Evolutionary conservation across 2,888 invertebrate species (phyloP), one percentile per base, ranked within the genome.

Genomic region (Drosophila macrothrix): DNA sequence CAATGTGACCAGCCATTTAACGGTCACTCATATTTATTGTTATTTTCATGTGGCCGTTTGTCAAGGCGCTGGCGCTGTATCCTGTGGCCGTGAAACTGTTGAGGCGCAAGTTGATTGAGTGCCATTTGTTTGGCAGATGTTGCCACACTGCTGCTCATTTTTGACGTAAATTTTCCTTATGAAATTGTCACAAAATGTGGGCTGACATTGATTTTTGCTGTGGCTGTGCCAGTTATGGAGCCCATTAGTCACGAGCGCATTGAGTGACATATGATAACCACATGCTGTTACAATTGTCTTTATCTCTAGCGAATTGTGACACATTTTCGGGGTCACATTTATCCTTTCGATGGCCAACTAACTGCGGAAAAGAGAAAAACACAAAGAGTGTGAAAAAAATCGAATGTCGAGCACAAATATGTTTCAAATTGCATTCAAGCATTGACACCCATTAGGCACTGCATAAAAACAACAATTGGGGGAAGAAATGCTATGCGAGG

Each of bases 361-460:
- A 35, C 43, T 53, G 46, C 19, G 29, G 25, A 78, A 54, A 64
- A 39, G 28, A 62, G 22, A 29, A 74, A 54, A 59, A 31, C 39
- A 56, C 49, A 55, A 54, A 39, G 22, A 52, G 9, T 28, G 22
- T 9, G 49, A 25, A 66, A 62, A 67, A 65, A 25, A 31, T 43
- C 54, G 46, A 61, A 72, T 75, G 55, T 56, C 64, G 52, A 73
- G 67, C 62, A 58, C 67, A 82, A 87, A 84, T 78, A 78, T 90
- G 90, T 75, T 78, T 73, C 75, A 73, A 88, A 90, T 90, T 90
- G 90, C 85, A 88, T 83, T 83, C 83, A 71, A 85, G 69, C 81
- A 74, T 75, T 90, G 90, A 84, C 88, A 88, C 81, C 90, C 90
- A 85, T 85, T 85, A 88, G 85, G 67, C 67, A 58, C n/a, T 49